Evolutionary conservation across 2,797 vertebrate genomes (phyloP).

Genomic region (Characodon lateralis): DNA sequence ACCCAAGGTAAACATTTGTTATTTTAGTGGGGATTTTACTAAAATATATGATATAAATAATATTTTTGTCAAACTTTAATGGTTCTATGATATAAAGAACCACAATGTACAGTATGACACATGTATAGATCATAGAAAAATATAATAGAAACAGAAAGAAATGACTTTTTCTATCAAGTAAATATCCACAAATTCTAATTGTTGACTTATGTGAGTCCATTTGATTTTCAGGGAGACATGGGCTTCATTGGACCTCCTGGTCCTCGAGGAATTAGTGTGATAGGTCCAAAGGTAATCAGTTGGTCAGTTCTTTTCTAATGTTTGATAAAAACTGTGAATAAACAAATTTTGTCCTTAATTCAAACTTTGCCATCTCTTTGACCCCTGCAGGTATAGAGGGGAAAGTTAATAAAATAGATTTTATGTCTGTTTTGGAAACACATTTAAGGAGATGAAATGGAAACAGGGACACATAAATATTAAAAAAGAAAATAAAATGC

Average conservation of each 20-base stretch:
- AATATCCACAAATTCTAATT: neutral
- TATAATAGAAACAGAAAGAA: neutral
- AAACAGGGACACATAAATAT: neutral
- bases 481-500: neutral
- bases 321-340: neutral
- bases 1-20: constrained; percentile 79
- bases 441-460: neutral
- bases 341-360: neutral
- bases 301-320: neutral
- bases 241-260: constrained; percentile 82
- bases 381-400: neutral
- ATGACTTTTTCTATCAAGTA: neutral
- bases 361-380: neutral
- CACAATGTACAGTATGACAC: neutral
- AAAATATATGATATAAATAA: neutral
- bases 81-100: neutral
- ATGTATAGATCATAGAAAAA: neutral
- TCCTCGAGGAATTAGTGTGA: constrained; percentile 71
- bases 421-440: neutral
- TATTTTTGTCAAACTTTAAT: neutral
- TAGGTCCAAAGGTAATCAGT: constrained; percentile 83
- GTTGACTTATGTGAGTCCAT: neutral
- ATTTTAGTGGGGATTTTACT: neutral
- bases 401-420: neutral
- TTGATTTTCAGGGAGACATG: constrained; percentile 81